Percentiles rank a stretch among this genome's conserved stretches.
These are phyloP conservation scores for Clavelina lepadiformis DNA, from an alignment of 23 tunicate genomes.

Conservation along the genomic window DNA sequence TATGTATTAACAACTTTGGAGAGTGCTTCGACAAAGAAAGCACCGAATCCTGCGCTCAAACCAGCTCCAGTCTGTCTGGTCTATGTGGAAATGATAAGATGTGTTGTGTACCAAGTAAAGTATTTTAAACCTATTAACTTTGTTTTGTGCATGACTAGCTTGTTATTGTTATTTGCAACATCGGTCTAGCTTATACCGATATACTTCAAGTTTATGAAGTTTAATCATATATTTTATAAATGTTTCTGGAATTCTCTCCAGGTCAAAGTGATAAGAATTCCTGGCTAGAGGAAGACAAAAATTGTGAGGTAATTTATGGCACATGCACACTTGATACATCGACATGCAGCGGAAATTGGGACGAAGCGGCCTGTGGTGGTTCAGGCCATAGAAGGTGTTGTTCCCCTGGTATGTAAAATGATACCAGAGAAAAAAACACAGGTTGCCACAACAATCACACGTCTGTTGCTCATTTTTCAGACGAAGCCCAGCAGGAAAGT, in stretches of 20 bases:
- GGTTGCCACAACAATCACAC: too few species aligned
- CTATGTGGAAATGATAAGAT: not conserved
- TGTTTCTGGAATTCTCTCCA: not conserved
- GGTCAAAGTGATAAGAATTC: not conserved
- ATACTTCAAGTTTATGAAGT: too few species aligned
- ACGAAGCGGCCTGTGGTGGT: conserved; percentile 30
- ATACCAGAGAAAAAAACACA: too few species aligned
- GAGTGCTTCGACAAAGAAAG: not conserved
- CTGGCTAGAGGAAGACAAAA: conserved; percentile 1
- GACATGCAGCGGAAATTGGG: conserved; percentile 15
- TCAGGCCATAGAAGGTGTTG: conserved; percentile 29
- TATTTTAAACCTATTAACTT: not conserved
- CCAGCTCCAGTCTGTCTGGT: not conserved
- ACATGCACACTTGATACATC: conserved; percentile 23
- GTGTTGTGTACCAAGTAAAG: not conserved
- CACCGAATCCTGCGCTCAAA: not conserved
- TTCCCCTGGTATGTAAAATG: conserved; percentile 23
- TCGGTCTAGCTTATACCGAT: not conserved
- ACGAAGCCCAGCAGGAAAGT: not conserved
- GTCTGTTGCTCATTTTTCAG: not conserved
- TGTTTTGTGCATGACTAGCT: not conserved
- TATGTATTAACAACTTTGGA: conserved; percentile 19
- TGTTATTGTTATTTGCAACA: not conserved
- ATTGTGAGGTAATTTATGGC: conserved; percentile 1
- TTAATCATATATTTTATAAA: not conserved